These are phyloP conservation scores for Capromys pilorides DNA, from an alignment of 2,797 vertebrate species.

Conservation along the genomic window DNA sequence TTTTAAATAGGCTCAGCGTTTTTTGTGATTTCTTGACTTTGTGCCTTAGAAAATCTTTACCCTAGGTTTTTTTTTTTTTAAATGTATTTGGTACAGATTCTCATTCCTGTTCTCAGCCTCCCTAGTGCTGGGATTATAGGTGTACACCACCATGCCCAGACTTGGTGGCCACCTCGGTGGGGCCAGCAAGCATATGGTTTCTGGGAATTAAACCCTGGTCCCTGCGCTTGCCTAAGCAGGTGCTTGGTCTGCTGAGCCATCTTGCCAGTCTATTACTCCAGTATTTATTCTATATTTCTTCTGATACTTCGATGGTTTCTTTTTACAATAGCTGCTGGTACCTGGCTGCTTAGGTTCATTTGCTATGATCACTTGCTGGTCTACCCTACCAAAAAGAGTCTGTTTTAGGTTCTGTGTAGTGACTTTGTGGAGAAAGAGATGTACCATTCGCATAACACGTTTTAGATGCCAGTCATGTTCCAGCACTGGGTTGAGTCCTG, in stretches of 20 bases:
- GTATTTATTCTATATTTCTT: background rate
- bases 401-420: background rate
- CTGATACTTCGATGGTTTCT: background rate
- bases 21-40: background rate
- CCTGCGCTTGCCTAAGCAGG: no score
- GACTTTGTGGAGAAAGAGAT: background rate
- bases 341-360: background rate
- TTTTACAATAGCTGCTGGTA: background rate
- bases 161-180: no score
- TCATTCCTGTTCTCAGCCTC: no score
- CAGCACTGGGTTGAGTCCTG: background rate
- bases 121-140: no score
- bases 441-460: background rate
- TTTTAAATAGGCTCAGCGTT: background rate
- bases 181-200: no score
- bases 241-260: no score
- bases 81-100: no score
- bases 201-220: no score
- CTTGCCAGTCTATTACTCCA: background rate
- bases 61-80: no score
- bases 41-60: conserved; percentile 9
- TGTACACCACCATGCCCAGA: no score
- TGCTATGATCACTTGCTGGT: background rate
- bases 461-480: background rate
- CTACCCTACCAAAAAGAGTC: background rate